These are phyloP conservation scores for Notodonta ziczac DNA, from an alignment of 2,888 invertebrate genomes.

Conservation along the genomic window DNA sequence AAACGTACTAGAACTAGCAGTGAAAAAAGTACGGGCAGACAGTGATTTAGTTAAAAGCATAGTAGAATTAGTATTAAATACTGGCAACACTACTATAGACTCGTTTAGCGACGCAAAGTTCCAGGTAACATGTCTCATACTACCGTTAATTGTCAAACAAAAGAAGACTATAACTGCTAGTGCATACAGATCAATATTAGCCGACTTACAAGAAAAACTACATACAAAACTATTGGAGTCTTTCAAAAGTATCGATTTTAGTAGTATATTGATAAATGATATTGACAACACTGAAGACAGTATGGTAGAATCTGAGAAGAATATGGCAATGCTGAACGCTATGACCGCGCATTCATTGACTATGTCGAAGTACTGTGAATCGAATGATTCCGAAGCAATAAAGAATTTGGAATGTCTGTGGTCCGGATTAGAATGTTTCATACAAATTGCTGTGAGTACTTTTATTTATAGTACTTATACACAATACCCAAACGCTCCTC, in stretches of 20 bases:
- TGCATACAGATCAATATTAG: slow-evolving; percentile 67
- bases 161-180: slow-evolving; percentile 68
- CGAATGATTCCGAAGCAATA: slow-evolving; percentile 58
- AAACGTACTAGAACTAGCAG: slow-evolving; percentile 66
- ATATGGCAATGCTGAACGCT: slow-evolving; percentile 68
- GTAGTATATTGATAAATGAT: slow-evolving; percentile 35
- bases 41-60: slow-evolving; percentile 68
- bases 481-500: too few relatives aligned
- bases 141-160: slow-evolving; percentile 74
- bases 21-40: slow-evolving; percentile 69
- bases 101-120: slow-evolving; percentile 68
- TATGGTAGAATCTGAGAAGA: slow-evolving; percentile 51
- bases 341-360: slow-evolving; percentile 73
- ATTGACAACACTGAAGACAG: slow-evolving; percentile 60
- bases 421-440: slow-evolving; percentile 68
- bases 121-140: slow-evolving; percentile 69
- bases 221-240: slow-evolving; percentile 64
- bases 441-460: slow-evolving; percentile 70
- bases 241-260: slow-evolving; percentile 69
- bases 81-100: slow-evolving; percentile 54
- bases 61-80: slow-evolving; percentile 63
- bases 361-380: slow-evolving; percentile 72
- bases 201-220: slow-evolving; percentile 72
- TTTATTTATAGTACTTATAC: not conserved
- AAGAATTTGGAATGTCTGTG: slow-evolving; percentile 70